Evolutionary conservation across 2,113 vertebrate genomes (phyloP).

Genomic region (Chunga burmeisteri): DNA sequence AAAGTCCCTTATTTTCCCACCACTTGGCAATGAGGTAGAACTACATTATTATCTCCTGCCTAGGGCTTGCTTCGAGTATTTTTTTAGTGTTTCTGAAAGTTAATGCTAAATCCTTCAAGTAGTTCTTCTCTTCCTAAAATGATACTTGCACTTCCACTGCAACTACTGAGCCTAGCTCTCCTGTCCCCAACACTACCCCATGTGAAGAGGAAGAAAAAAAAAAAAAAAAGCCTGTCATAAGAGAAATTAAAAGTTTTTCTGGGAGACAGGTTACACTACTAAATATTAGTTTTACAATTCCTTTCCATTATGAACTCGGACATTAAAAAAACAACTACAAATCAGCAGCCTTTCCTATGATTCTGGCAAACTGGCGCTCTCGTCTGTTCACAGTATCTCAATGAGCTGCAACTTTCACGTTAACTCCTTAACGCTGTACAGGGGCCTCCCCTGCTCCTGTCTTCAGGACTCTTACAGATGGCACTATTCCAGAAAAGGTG

Average conservation of each 20-base stretch:
- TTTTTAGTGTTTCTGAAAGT: not conserved
- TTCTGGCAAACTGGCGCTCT: not conserved
- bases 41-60: not conserved
- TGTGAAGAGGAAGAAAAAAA: not conserved
- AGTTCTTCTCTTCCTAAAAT: not conserved
- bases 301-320: not conserved
- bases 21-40: not conserved
- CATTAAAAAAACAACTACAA: not conserved
- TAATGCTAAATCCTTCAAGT: not conserved
- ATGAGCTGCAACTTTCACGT: rapidly evolving
- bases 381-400: not conserved
- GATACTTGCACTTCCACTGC: not conserved
- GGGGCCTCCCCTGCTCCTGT: not conserved
- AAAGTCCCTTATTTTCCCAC: not conserved
- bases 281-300: not conserved
- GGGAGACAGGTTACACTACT: not conserved
- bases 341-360: not conserved
- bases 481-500: not conserved
- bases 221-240: not conserved
- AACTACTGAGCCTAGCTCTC: not conserved
- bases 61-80: not conserved
- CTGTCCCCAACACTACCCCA: not conserved
- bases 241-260: not conserved
- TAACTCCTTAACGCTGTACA: not conserved
- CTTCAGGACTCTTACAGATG: not conserved